Conservation (phyloP, 2,113 vertebrate genomes). For the Nerophis ophidion region DNA sequence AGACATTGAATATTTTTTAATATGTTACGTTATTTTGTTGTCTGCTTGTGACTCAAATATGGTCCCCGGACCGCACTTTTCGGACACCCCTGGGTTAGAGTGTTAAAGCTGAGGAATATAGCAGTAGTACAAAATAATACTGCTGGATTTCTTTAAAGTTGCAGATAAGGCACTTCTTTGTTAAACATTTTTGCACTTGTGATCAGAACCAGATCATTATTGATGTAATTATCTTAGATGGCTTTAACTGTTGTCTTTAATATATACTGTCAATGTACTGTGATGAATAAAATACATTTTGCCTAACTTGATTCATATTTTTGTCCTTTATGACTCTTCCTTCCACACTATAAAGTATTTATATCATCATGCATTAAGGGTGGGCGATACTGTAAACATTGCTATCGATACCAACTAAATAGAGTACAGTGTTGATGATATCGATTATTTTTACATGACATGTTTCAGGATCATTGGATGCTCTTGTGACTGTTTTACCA, state of each 20-base stretch:
- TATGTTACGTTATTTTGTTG: no score
- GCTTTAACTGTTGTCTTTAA: constrained; percentile 46
- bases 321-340: neutral
- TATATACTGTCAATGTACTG: constrained; percentile 42
- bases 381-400: neutral
- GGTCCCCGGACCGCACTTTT: no score
- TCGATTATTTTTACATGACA: no score
- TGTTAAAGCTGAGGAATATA: neutral
- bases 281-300: constrained; percentile 62
- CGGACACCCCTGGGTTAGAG: no score
- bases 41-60: no score
- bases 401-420: no score
- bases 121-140: constrained; percentile 2
- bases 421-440: no score
- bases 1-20: no score
- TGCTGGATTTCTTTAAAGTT: constrained; percentile 31
- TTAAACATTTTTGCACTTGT: constrained; percentile 40
- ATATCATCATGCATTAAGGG: neutral
- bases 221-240: constrained; percentile 53
- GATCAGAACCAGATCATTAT: constrained; percentile 43
- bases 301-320: constrained; percentile 15
- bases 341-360: neutral
- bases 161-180: constrained; percentile 25
- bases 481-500: no score
- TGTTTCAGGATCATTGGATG: no score